Conservation (phyloP, 2,113 vertebrate genomes). For the Cyphomyrus plagiostoma region DNA sequence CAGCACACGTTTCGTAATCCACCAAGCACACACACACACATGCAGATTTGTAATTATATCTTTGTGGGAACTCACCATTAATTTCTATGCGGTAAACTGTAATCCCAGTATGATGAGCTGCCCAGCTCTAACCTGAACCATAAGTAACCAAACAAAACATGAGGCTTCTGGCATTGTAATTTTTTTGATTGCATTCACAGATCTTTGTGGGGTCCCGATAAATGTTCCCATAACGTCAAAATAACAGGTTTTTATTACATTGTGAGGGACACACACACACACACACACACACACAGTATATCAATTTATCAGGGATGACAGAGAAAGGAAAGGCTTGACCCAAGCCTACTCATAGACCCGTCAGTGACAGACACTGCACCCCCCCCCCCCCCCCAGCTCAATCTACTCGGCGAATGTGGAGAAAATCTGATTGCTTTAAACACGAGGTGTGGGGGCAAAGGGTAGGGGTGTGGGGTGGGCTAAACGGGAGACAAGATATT, state of each 20-base stretch:
- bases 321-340: neutral
- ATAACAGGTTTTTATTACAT: too few relatives aligned
- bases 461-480: conserved; percentile 28
- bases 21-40: neutral
- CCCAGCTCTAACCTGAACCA: too few relatives aligned
- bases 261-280: neutral
- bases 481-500: conserved; percentile 39
- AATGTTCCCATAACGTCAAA: too few relatives aligned
- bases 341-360: neutral
- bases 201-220: too few relatives aligned
- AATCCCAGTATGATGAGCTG: too few relatives aligned
- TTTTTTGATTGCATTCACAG: too few relatives aligned
- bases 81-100: too few relatives aligned
- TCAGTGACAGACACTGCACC: neutral
- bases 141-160: too few relatives aligned
- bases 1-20: neutral
- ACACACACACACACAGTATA: neutral
- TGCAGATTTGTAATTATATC: too few relatives aligned
- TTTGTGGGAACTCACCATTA: too few relatives aligned
- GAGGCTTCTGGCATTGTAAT: too few relatives aligned
- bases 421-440: conserved; percentile 86
- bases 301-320: neutral
- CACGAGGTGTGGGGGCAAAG: conserved; percentile 49
- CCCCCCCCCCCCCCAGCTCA: neutral
- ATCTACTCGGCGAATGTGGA: conserved; percentile 60